Base-by-base conservation (phyloP, 2,113 vertebrate species). In the Nyctibius bracteatus region DNA sequence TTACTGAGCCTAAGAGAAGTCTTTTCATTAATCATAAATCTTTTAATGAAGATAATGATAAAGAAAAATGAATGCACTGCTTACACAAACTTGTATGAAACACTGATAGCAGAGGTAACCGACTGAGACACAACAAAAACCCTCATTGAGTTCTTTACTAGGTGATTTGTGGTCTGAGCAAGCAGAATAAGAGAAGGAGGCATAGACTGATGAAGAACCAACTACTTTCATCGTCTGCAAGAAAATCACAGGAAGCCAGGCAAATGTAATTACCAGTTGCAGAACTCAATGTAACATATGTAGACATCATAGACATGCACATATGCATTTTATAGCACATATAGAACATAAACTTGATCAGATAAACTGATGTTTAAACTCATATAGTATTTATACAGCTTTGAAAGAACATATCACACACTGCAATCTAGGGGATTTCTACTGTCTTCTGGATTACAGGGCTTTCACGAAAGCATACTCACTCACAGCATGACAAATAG, bases 241-340 rank as follows among this genome's bases (percentile, higher is more conserved):
- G 54, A 88, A 94, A 94, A 71, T 90, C 93, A 91, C 79, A 61
- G 37, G 73, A 43, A 95, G 71, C 24, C 82, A 95, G 49, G 49
- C 62, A 94, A 89, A 94, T 31, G 33, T 47, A 88, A 95, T 96
- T 91, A 71, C 84, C 90, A 95, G 52, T 81, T 96, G 88, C 22
- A 87, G 62, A 90, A 78, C 23, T 90, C 75, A 95, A 43, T 28
- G 7, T 13, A 70, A 37, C 11, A 35, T 24, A 67, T 27, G 7
- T 20, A 85, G n/a, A 30, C 15, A 62, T 21, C 54, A 78, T 7
- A 85, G 7, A 8, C 18, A 17, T 12, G 22, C 25, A 77, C 12
- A 62, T 3, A 10, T 14, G 6, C 35, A 35, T 47, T 41, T 66
- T 59, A 61, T 63, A 43, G 58, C 14, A 31, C 23, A 52, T 47